Conservation (phyloP, 2,113 vertebrate genomes). For the Ochotona princeps region DNA sequence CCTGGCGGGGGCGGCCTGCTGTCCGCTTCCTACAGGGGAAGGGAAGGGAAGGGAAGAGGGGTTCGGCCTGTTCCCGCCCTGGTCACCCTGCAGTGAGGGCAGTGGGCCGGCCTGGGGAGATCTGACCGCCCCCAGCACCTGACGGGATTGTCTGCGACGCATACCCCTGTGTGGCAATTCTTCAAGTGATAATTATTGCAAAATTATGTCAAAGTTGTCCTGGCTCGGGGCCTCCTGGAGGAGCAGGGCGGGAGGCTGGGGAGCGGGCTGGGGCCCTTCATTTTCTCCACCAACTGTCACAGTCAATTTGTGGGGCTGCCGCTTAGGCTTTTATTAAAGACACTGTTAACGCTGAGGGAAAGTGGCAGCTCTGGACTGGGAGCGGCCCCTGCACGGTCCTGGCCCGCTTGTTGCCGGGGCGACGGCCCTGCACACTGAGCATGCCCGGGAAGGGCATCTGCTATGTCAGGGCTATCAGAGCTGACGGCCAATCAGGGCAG, state of each 20-base stretch:
- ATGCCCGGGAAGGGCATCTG: constrained; percentile 91
- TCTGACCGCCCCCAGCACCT: constrained; percentile 82
- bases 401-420: constrained; percentile 90
- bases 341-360: constrained; percentile 98
- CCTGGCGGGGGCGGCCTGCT: constrained; percentile 85
- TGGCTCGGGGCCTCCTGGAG: constrained; percentile 92
- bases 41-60: constrained; percentile 53
- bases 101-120: not conserved
- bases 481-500: constrained; percentile 93
- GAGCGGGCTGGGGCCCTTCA: constrained; percentile 89
- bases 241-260: constrained; percentile 83
- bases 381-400: constrained; percentile 86
- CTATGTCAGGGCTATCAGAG: constrained; percentile 89
- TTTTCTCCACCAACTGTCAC: constrained; percentile 96
- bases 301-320: constrained; percentile 96
- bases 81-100: not conserved
- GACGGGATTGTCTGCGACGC: constrained; percentile 95
- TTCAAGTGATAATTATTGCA: constrained; percentile 98
- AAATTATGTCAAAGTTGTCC: constrained; percentile 98
- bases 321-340: constrained; percentile 98
- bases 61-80: not conserved
- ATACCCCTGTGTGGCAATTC: constrained; percentile 92
- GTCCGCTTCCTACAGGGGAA: constrained; percentile 91
- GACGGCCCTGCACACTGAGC: constrained; percentile 89
- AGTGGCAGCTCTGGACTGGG: constrained; percentile 96